Conservation (phyloP, 2,113 vertebrate species). For the Hoplias malabaricus region DNA sequence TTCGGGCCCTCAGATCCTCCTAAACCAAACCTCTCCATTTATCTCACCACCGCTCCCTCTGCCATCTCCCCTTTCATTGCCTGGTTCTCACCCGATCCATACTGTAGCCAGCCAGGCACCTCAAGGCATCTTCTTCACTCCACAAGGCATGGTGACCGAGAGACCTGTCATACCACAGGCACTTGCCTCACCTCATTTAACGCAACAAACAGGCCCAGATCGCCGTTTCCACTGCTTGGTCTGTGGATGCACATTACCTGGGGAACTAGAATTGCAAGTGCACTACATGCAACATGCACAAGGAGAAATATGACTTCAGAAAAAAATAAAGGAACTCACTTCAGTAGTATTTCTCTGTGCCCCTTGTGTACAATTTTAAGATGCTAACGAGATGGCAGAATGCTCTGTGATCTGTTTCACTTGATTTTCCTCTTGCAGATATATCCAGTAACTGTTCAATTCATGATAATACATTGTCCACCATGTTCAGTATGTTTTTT, state of each 20-base stretch:
- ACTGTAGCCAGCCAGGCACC: slow-evolving; percentile 65
- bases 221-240: slow-evolving; percentile 76
- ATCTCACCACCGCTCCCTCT: slow-evolving; percentile 68
- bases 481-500: neutral
- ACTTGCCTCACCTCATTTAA: slow-evolving; percentile 66
- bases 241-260: slow-evolving; percentile 72
- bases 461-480: neutral
- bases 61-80: slow-evolving; percentile 64
- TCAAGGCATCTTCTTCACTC: slow-evolving; percentile 71
- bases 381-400: slow-evolving; percentile 16
- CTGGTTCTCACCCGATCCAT: slow-evolving; percentile 67
- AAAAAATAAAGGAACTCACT: slow-evolving; percentile 8
- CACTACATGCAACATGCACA: slow-evolving; percentile 80
- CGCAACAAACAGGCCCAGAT: slow-evolving; percentile 63
- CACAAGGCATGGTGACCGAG: slow-evolving; percentile 67
- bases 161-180: slow-evolving; percentile 64
- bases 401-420: slow-evolving; percentile 13
- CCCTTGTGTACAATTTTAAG: slow-evolving; percentile 21
- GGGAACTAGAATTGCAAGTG: slow-evolving; percentile 76
- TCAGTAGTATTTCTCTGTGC: neutral
- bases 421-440: slow-evolving; percentile 13
- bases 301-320: slow-evolving; percentile 68
- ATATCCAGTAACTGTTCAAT: neutral
- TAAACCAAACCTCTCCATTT: slow-evolving; percentile 70
- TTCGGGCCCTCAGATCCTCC: slow-evolving; percentile 66